Evolutionary conservation across 2,113 vertebrate genomes (phyloP), one percentile per base, ranked within the genome.

Genomic region (Oreochromis tanganicae): DNA sequence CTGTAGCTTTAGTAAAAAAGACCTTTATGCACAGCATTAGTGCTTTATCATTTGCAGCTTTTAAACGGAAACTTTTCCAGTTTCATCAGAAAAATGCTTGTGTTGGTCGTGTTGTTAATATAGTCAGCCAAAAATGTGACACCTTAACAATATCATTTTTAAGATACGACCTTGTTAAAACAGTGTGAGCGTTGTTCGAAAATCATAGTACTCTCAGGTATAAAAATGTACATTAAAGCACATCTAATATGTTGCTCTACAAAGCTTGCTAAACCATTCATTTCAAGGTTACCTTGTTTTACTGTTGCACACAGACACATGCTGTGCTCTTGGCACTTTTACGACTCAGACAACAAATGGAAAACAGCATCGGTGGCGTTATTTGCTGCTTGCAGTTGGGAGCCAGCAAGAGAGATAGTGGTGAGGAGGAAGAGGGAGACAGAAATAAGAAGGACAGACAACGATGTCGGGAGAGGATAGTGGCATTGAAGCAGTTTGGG

Each of bases 201-300:
- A 80, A 55, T 80, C 19, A 56, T 38, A 4, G 19, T 16, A 24
- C 50, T 24, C 50, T 55, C 50, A 6, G 2, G 3, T 80, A 24
- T 55, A 55, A 38, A 50, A 21, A 56, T 55, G 17, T 9, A 38
- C 12, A 12, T 80, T 36, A 55, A 80, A 86, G 71, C 73, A 61
- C 61, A 7, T 88, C 81, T 56, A 11, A 81, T 82, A 52, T 55
- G 85, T 32, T 73, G 34, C 87, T 85, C 85, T 34, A 78, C 86
- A 90, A 93, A 92, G 85, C 85, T 24, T 29, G 86, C 85, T 88
- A 79, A 90, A 87, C 29, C 43, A 43, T 86, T 66, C 80, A 63
- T 81, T 83, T 86, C 89, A 92, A 91, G 89, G 91, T 91, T 87
- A 88, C 83, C 85, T 92, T 88, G 89, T 87, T 81, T 54, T 80